Evolutionary conservation across 2,797 vertebrate genomes (phyloP).

Genomic region (Pitangus sulphuratus): DNA sequence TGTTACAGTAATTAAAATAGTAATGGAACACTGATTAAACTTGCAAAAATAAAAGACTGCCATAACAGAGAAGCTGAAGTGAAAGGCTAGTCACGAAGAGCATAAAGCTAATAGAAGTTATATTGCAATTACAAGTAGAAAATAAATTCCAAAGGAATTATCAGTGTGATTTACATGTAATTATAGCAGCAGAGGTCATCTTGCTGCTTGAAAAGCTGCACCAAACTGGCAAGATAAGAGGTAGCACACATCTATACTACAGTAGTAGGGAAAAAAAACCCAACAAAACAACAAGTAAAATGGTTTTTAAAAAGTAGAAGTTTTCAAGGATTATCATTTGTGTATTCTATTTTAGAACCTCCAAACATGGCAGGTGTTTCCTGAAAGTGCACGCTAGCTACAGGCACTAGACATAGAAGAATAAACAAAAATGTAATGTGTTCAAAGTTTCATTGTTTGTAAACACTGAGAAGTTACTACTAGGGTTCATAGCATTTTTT

Average conservation of each 20-base stretch:
- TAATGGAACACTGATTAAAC: not conserved
- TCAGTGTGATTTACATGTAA: slow-evolving; percentile 1
- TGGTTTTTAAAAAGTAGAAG: not conserved
- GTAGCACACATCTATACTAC: not conserved
- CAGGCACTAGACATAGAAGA: not conserved
- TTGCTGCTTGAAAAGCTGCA: not conserved
- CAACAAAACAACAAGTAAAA: not conserved
- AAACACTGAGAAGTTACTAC: not conserved
- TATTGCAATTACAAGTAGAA: slow-evolving; percentile 6
- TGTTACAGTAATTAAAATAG: not conserved
- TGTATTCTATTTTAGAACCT: not conserved
- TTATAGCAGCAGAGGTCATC: slow-evolving; percentile 7
- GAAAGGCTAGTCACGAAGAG: not conserved
- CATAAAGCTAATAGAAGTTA: not conserved
- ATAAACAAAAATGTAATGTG: not conserved
- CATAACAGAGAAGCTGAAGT: not conserved
- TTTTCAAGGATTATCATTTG: not conserved
- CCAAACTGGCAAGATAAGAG: not conserved
- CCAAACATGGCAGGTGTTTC: not conserved
- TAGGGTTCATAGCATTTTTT: not conserved
- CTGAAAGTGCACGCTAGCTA: not conserved
- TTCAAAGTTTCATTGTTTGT: not conserved
- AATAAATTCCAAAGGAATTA: slow-evolving; percentile 7
- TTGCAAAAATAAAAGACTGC: not conserved
- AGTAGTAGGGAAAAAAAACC: not conserved